These are phyloP conservation scores for Antechinus flavipes DNA, from an alignment of 2,113 vertebrate genomes.

Conservation along the genomic window DNA sequence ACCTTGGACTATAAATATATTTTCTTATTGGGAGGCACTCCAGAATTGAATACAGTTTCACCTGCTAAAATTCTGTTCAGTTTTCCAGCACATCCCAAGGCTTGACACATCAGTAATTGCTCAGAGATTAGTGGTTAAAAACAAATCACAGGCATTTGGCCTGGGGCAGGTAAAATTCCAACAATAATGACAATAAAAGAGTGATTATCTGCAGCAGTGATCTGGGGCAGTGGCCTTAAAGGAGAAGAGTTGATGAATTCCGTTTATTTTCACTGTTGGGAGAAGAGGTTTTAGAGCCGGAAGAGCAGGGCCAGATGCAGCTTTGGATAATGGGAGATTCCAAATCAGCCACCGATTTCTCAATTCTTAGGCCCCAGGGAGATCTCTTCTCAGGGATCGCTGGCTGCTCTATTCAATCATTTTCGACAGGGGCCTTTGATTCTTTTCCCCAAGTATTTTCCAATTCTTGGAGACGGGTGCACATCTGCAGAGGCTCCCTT, in stretches of 20 bases:
- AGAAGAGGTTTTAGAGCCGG: neutral
- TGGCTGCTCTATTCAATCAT: neutral
- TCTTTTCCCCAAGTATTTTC: constrained; percentile 25
- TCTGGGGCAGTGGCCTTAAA: constrained; percentile 36
- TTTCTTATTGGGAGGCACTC: constrained; percentile 39
- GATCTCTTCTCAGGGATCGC: neutral
- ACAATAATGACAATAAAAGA: constrained; percentile 56
- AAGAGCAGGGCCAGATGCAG: constrained; percentile 42
- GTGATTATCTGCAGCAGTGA: constrained; percentile 25
- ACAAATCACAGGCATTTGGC: constrained; percentile 66
- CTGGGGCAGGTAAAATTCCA: constrained; percentile 55
- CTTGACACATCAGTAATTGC: constrained; percentile 66
- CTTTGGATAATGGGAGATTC: constrained; percentile 57
- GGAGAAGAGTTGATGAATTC: constrained; percentile 22
- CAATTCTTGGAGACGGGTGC: neutral
- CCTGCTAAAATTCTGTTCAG: constrained; percentile 38
- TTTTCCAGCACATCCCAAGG: constrained; percentile 59
- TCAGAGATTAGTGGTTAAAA: constrained; percentile 70
- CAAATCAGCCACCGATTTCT: constrained; percentile 67
- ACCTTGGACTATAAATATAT: constrained; percentile 33
- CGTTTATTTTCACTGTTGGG: constrained; percentile 36
- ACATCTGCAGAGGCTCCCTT: neutral
- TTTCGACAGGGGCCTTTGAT: neutral
- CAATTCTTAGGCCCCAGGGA: neutral
- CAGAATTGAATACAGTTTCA: constrained; percentile 54